Base-by-base conservation (phyloP, 2,888 invertebrate genomes). In the Apotomis turbidana region DNA sequence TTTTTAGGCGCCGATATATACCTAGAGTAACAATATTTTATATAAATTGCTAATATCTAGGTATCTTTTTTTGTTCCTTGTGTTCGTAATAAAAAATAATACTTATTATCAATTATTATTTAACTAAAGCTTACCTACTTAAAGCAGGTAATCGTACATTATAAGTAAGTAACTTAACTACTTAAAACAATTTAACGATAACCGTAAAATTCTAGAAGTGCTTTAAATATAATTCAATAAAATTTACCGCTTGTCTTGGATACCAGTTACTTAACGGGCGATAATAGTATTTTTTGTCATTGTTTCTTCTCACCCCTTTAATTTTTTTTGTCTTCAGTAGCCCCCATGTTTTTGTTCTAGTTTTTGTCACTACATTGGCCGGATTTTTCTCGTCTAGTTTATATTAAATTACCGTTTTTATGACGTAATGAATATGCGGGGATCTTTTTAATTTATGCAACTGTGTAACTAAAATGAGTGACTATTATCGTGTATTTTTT, bases 361-460 rank as follows among this genome's bases (percentile, higher is more conserved):
- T 89, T 90, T 90, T 91, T 89, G 82, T 86, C 78, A 74, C 80
- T 80, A 82, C 85, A 91, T 90, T 93, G 86, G 90, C 91, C 79
- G 82, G 88, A 90, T 92, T 92, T 88, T 87, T 89, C 90, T 91
- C 89, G 83, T 89, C 88, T 91, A 90, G 87, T 92, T 93, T 93
- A 91, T 93, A 93, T 93, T 92, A 92, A 92, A 93, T 93, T 93
- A 93, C 91, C 80, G 86, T 91, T 92, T 92, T 91, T 91, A 79
- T 88, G 77, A 75, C 74, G 89, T 90, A 90, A 92, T 92, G 88
- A 90, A 91, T 91, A 93, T 90, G 90, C 90, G 91, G 91, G 92
- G 82, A 67, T 82, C 79, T 84, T 90, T 89, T 86, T 80, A 78
- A 82, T 72, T 69, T 84, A 85, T 87, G 86, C 87, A 87, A 89